A percentile compares a stretch with the other conserved stretches of the same genome.
Conservation (phyloP, 2,113 vertebrate species). For the Rhynchomys soricoides region DNA sequence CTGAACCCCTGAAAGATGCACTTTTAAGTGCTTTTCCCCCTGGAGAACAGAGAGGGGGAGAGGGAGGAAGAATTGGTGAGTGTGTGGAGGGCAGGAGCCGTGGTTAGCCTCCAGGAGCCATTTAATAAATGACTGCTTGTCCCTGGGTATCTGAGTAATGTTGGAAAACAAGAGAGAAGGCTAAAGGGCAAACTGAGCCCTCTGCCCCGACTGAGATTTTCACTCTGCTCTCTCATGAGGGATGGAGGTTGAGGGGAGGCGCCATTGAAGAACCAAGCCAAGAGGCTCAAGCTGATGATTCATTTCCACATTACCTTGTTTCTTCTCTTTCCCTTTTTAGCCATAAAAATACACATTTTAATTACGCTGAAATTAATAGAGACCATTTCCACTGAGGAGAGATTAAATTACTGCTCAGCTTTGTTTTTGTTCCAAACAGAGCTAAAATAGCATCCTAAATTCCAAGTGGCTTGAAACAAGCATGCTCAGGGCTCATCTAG, state of each 20-base stretch:
- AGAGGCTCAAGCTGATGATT: background rate
- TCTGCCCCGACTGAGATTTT: slow-evolving; percentile 25
- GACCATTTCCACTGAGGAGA: background rate
- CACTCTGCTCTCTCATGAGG: background rate
- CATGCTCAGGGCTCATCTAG: background rate
- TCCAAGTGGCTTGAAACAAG: background rate
- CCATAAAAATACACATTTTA: background rate
- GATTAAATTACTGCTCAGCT: background rate
- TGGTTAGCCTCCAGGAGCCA: slow-evolving; percentile 73
- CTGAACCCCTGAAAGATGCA: slow-evolving; percentile 79
- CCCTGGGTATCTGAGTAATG: slow-evolving; percentile 51
- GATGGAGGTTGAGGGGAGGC: background rate
- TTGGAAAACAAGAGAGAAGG: slow-evolving; percentile 35
- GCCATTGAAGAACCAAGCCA: slow-evolving; percentile 15
- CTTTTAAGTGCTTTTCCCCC: slow-evolving; percentile 85
- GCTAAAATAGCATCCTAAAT: background rate
- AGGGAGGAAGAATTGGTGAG: slow-evolving; percentile 55
- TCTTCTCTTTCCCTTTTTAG: background rate
- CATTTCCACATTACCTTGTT: background rate
- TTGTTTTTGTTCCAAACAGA: background rate
- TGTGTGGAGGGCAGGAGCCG: slow-evolving; percentile 47
- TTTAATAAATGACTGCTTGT: slow-evolving; percentile 68
- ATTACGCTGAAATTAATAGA: background rate
- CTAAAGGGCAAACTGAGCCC: background rate
- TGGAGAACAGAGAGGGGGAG: slow-evolving; percentile 67